phyloP scores from a whole-genome alignment of 2,888 invertebrate genomes.

The Drosophila anomelani region DNA sequence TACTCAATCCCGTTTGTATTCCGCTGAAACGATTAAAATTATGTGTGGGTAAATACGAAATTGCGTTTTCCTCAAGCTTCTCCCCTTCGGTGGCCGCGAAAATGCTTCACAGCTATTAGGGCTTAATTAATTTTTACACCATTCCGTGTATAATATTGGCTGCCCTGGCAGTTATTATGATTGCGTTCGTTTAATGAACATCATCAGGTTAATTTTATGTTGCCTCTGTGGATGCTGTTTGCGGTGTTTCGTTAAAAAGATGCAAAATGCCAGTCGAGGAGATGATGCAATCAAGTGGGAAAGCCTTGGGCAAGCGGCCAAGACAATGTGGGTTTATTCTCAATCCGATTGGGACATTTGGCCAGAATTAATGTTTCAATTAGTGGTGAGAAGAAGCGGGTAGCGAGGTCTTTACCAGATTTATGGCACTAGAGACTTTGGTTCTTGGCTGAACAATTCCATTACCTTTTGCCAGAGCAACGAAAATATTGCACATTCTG shows the following conservation, averaged over 20 bases:
- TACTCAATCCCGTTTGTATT: conserved; percentile 14
- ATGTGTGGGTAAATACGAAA: conserved; percentile 29
- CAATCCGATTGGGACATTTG: conserved; percentile 48
- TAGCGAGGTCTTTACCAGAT: conserved; percentile 24
- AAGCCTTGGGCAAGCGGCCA: conserved; percentile 47
- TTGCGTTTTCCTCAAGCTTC: conserved; percentile 29
- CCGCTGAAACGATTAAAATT: conserved; percentile 23
- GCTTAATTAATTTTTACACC: conserved; percentile 62
- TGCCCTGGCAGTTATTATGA: conserved; percentile 58
- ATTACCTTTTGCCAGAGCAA: conserved; percentile 42
- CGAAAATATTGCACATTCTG: conserved; percentile 1
- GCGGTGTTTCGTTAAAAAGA: conserved; percentile 15
- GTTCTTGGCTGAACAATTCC: conserved; percentile 31
- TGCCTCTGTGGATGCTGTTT: conserved; percentile 7
- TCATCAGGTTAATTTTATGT: conserved; percentile 68
- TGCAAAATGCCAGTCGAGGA: conserved; percentile 52
- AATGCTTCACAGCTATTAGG: conserved; percentile 55
- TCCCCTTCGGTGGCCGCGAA: conserved; percentile 6
- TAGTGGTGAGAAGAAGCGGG: conserved; percentile 36
- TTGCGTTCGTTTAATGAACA: conserved; percentile 65
- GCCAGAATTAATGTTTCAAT: conserved; percentile 62
- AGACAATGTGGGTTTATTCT: conserved; percentile 34
- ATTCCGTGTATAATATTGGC: conserved; percentile 37
- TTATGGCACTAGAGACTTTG: conserved; percentile 48
- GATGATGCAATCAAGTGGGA: conserved; percentile 61